Base-by-base conservation (phyloP, 2,113 vertebrate genomes). In the Eurypyga helias region DNA sequence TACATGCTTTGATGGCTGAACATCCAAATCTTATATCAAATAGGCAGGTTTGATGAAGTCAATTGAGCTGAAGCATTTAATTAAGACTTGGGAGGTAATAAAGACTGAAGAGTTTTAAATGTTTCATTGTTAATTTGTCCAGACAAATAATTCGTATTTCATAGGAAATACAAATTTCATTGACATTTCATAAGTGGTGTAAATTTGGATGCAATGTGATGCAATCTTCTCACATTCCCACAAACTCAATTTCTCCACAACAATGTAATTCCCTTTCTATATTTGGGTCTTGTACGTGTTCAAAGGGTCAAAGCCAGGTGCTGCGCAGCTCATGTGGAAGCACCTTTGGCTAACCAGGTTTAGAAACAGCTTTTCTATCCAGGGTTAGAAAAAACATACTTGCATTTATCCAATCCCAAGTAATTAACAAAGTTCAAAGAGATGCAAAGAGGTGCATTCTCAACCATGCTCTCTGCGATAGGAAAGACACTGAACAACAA, bases 231-330 rank as follows among this genome's bases (percentile, higher is more conserved):
- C n/a, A 4, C 20, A 38, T 48, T 57, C 51, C 33, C 41, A 69
- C 33, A 69, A 65, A 28, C 7, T 73, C 3, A 0, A 7, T 85
- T 87, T 88, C 41, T 65, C 25, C 45, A 33, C 11, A 17, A 5
- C 11, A 67, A 43, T 11, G 7, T 11, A 60, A 43, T 75, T 89
- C 28, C 31, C 8, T 77, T 34, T 58, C 36, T 34, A 1, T 4
- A 1, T 4, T 18, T 20, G 4, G 71, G 7, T 11, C 57, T 66
- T 29, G 14, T 43, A 11, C 1, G 0, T 51, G 21, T 51, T 31
- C 34, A 28, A 31, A 46, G 8, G 34, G 8, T 17, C 46, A 31
- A 80, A 79, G 18, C 6, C 45, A 61, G 23, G 29, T 43, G 34
- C 16, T 82, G n/a, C 4, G 14, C 54, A 73, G 55, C 34, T 65